phyloP scores from a whole-genome alignment of 2,113 vertebrate genomes.

The Pithys albifrons region DNA sequence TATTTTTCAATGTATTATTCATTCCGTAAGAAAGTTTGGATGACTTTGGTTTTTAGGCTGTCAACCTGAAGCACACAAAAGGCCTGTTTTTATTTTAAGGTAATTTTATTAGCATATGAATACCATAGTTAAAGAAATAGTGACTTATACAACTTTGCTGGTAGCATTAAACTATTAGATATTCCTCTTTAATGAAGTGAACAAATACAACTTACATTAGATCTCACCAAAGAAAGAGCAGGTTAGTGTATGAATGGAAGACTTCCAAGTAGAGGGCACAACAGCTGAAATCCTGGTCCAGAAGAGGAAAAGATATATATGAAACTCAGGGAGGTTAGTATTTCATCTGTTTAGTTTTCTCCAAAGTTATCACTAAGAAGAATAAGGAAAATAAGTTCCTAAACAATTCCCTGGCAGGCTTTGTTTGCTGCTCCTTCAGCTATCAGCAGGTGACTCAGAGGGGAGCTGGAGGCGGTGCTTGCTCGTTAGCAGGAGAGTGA shows the following conservation, averaged over 20 bases:
- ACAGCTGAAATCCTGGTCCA: not conserved
- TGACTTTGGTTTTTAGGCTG: not conserved
- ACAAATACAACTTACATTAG: not conserved
- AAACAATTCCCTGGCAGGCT: too few species aligned
- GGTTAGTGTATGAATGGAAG: not conserved
- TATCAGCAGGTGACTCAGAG: too few species aligned
- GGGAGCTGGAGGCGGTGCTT: too few species aligned
- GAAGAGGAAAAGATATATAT: not conserved
- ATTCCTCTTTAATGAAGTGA: not conserved
- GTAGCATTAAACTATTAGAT: not conserved
- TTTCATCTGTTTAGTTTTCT: not conserved
- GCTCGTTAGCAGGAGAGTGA: too few species aligned
- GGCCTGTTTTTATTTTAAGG: not conserved
- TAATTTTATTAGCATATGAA: not conserved
- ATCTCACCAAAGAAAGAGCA: not conserved
- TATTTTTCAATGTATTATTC: conserved; percentile 6
- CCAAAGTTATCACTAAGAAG: not conserved
- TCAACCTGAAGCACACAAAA: not conserved
- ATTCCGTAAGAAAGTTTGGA: not conserved
- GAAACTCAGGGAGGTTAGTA: not conserved
- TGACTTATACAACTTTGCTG: not conserved
- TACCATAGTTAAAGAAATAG: not conserved
- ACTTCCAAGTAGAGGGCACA: not conserved
- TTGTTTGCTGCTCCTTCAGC: too few species aligned
- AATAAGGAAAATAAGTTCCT: not conserved